A percentile compares a stretch with the other conserved stretches of the same genome.
phyloP scores from a whole-genome alignment of 2,113 vertebrate species.

The Corydoras sp. region DNA sequence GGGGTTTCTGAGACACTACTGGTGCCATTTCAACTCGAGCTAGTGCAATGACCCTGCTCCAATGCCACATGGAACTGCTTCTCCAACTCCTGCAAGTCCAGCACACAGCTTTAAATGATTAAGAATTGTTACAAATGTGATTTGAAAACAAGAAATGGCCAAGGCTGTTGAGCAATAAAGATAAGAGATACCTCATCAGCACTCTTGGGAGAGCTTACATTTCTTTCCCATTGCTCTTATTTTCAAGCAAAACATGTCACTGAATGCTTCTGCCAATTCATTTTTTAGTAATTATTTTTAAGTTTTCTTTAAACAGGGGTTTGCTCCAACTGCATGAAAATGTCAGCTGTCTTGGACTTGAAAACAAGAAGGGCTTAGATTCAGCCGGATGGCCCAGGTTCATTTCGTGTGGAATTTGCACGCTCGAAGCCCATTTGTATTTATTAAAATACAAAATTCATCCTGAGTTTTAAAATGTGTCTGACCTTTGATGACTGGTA shows the following conservation, averaged over 20 bases:
- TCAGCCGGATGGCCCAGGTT: no score
- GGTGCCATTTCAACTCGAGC: conserved; percentile 24
- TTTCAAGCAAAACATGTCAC: conserved; percentile 7
- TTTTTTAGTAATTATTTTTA: background rate
- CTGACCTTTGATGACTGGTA: no score
- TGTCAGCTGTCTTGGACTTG: conserved; percentile 6
- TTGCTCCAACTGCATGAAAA: background rate
- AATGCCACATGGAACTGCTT: background rate
- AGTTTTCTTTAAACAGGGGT: conserved; percentile 3
- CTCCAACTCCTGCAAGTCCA: conserved; percentile 12
- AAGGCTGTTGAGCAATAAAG: conserved; percentile 30
- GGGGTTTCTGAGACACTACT: conserved; percentile 4
- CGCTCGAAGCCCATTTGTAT: no score
- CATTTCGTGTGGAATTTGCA: no score
- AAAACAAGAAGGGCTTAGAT: no score
- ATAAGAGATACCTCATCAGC: conserved; percentile 25
- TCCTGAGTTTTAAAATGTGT: no score
- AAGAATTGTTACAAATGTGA: conserved; percentile 16
- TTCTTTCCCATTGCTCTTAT: conserved; percentile 10
- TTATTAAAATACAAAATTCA: no score
- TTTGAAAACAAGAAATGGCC: conserved; percentile 6
- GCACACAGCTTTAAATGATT: conserved; percentile 28
- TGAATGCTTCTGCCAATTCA: conserved; percentile 9
- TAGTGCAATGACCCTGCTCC: conserved; percentile 19
- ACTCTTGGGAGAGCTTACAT: conserved; percentile 9